phyloP scores from a whole-genome alignment of 1,140 invertebrate species.

The Drosophila lacteicornis region DNA sequence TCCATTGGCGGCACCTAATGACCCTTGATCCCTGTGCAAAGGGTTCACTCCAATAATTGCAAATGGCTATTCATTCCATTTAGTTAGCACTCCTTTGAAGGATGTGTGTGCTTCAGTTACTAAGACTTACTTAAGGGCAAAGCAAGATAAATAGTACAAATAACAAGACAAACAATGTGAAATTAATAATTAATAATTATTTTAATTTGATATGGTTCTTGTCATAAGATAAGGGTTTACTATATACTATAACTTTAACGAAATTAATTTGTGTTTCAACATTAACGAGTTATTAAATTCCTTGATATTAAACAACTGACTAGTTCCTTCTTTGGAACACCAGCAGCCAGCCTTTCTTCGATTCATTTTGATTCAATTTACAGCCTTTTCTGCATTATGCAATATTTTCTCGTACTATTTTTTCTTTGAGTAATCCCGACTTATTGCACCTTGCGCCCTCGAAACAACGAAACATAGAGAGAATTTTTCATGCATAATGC shows the following conservation, averaged over 20 bases:
- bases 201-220: too few species aligned
- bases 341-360: not conserved
- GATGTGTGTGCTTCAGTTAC: not conserved
- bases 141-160: too few species aligned
- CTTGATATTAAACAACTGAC: not conserved
- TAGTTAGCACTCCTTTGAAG: not conserved
- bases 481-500: slow-evolving; percentile 51
- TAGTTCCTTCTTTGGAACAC: too few species aligned
- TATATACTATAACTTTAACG: too few species aligned
- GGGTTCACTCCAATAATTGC: slow-evolving; percentile 6
- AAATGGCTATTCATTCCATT: slow-evolving; percentile 7
- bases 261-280: too few species aligned
- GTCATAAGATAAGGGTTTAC: too few species aligned
- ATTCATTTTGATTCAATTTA: not conserved
- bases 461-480: slow-evolving; percentile 10
- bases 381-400: not conserved
- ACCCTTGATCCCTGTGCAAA: slow-evolving; percentile 3
- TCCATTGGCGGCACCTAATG: slow-evolving; percentile 18
- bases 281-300: not conserved
- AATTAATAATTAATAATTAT: too few species aligned
- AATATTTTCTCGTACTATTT: not conserved
- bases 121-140: not conserved
- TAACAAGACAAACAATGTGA: too few species aligned
- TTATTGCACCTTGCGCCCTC: slow-evolving; percentile 46
- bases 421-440: slow-evolving; percentile 25